These are phyloP conservation scores for Pitangus sulphuratus DNA, from an alignment of 2,797 vertebrate species.

Conservation along the genomic window DNA sequence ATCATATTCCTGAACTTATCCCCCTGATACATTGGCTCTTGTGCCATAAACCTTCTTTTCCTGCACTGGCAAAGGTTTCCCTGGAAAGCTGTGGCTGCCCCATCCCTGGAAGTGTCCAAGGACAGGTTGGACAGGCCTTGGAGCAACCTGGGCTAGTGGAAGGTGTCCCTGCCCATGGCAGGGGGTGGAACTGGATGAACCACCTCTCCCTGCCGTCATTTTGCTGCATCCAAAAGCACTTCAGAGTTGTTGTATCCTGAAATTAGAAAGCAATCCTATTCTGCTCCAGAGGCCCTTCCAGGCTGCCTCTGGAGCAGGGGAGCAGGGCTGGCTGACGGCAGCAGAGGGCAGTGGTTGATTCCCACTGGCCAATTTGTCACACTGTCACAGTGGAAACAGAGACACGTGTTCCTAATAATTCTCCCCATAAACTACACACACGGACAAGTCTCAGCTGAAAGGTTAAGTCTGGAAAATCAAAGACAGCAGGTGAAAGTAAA, in stretches of 20 bases:
- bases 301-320: background rate
- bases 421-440: background rate
- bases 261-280: background rate
- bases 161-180: background rate
- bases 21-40: background rate
- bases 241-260: accelerated
- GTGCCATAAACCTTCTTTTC: background rate
- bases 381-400: accelerated
- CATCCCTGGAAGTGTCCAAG: background rate
- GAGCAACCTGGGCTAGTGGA: background rate
- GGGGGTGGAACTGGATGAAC: background rate
- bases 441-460: background rate
- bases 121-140: background rate
- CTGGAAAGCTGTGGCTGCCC: background rate
- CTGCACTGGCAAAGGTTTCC: background rate
- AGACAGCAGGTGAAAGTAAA: background rate
- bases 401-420: background rate
- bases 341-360: background rate
- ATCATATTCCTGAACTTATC: background rate
- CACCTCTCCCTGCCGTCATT: background rate
- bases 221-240: background rate
- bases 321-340: background rate
- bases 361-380: background rate
- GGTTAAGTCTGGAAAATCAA: background rate
- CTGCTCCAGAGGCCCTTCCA: background rate